These are phyloP conservation scores for Eunapius fragilis DNA, from an alignment of 37 sponge, comb jelly and placozoan species.

Conservation along the genomic window DNA sequence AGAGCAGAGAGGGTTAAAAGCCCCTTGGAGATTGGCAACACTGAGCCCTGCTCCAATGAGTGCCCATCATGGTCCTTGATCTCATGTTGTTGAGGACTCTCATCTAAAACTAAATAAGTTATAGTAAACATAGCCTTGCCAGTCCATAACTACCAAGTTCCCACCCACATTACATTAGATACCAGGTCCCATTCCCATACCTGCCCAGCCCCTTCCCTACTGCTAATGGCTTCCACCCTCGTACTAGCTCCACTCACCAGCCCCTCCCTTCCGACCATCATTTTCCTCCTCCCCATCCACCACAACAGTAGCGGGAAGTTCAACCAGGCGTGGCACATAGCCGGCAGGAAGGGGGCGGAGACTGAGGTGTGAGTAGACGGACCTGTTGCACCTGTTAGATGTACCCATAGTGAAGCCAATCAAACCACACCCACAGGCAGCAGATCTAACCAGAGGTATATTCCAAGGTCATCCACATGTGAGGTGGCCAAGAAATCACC, in stretches of 20 bases:
- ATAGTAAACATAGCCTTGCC: too few species aligned
- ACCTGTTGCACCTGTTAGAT: conserved; percentile 73
- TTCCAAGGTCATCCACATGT: conserved; percentile 85
- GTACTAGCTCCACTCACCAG: neutral
- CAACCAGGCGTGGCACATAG: conserved; percentile 31
- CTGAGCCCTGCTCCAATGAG: neutral
- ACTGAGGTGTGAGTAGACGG: conserved; percentile 79
- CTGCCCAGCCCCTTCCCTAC: too few species aligned
- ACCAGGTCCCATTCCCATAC: too few species aligned
- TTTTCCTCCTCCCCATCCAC: conserved; percentile 24
- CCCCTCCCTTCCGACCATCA: conserved; percentile 2
- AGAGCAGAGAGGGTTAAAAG: conserved; percentile 82
- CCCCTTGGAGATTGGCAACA: conserved; percentile 39
- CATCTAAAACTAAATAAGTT: neutral
- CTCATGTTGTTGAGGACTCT: neutral
- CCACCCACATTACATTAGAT: too few species aligned
- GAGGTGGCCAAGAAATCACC: conserved; percentile 88
- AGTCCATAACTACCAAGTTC: too few species aligned
- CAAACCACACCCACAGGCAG: neutral
- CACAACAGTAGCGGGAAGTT: conserved; percentile 35
- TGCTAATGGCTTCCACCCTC: neutral
- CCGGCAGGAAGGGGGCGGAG: conserved; percentile 66
- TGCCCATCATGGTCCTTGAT: neutral
- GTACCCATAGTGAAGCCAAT: neutral
- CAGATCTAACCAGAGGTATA: conserved; percentile 84